Evolutionary conservation across 2,113 vertebrate species (phyloP).

Genomic region (Pachycephala philippinensis): DNA sequence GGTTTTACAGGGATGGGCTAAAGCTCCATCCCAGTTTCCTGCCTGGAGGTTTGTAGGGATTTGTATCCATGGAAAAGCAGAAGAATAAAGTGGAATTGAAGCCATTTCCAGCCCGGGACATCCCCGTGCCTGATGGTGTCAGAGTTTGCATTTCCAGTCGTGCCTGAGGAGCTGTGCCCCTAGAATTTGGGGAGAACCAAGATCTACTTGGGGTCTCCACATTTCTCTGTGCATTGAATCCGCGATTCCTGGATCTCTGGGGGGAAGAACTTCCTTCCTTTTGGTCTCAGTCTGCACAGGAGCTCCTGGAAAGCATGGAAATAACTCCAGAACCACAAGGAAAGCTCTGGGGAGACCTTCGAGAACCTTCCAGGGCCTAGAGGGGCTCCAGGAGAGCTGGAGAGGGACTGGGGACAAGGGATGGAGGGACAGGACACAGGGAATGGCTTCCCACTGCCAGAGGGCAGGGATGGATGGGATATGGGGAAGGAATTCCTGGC

Average conservation of each 20-base stretch:
- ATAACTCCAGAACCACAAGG: not conserved
- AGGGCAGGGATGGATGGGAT: not conserved
- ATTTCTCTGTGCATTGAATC: not conserved
- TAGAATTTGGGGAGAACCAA: rapidly evolving
- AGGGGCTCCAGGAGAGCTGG: not conserved
- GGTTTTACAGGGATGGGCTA: not conserved
- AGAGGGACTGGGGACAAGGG: not conserved
- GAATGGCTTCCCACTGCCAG: not conserved
- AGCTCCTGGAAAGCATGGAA: not conserved
- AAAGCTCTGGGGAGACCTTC: rapidly evolving
- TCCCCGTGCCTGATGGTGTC: rapidly evolving
- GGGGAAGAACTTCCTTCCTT: not conserved
- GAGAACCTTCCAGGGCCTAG: not conserved
- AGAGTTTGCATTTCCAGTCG: rapidly evolving
- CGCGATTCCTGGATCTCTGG: rapidly evolving
- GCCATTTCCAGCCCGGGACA: not conserved
- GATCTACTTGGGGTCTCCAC: not conserved
- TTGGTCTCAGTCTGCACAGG: not conserved
- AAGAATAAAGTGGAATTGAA: not conserved
- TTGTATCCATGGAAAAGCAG: rapidly evolving
- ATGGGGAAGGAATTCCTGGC: not conserved
- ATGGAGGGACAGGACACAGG: not conserved
- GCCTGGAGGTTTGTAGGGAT: not conserved
- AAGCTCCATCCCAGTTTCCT: not conserved
- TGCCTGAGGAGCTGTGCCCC: not conserved